Evolutionary conservation across 2,113 vertebrate genomes (phyloP), one percentile per base, ranked within the genome.

Genomic region (Trichechus manatus): DNA sequence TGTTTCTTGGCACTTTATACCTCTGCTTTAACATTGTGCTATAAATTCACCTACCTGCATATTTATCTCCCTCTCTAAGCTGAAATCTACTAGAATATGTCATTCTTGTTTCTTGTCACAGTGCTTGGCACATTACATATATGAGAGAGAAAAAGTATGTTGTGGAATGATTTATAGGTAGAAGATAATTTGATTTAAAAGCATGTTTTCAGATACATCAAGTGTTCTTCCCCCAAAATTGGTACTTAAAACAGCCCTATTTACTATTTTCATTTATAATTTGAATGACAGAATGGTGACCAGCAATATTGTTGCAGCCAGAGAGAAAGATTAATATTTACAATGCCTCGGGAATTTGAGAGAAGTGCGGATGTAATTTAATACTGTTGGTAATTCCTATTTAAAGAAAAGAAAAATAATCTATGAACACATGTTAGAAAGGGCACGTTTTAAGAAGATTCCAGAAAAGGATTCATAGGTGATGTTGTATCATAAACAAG

Each of bases 191-290:
- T 88, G 33, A 9, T 74, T 72, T 68, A 13, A 94, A 74, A 68
- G 11, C 47, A 93, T 23, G 22, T 80, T 75, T 97, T 78, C 13
- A 93, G 44, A 15, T 63, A 8, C 75, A 13, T 25, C 13, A 79
- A 80, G 15, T 83, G 17, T 96, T 93, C 68, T 88, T 33, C 1
- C 22, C 13, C 8, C 42, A 33, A 33, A 63, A 70, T 39, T 89
- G 59, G 17, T 80, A 77, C 3, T 80, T 81, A 75, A 0, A 39
- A 85, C 66, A 31, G 0, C 19, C 17, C 4, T 92, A 61, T 75
- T 91, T 95, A n/a, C 29, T 82, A 59, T 75, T 92, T 93, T 82
- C 11, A 84, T 86, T 96, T 81, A 66, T 63, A 81, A 80, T 89
- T 96, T 88, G 25, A 33, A 63, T 96, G 19, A 82, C 17, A 89